phyloP scores from a whole-genome alignment of 2,888 invertebrate genomes.

The Cantharis flavilabris region DNA sequence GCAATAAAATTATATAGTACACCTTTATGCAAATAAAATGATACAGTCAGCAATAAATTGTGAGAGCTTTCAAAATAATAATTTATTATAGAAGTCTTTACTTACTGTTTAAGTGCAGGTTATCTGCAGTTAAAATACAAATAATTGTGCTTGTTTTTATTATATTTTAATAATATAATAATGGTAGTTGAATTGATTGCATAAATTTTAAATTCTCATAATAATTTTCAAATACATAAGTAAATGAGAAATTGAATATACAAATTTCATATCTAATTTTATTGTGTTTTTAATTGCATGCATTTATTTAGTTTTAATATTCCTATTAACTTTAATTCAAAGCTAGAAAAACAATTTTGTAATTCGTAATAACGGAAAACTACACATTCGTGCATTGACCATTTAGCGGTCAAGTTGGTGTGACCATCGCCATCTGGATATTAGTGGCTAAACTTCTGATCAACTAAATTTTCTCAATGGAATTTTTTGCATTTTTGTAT shows the following conservation, averaged over 20 bases:
- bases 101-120: neutral
- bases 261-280: neutral
- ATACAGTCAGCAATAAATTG: neutral
- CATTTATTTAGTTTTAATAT: neutral
- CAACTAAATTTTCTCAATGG: constrained; percentile 32
- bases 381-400: neutral
- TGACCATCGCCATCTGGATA: constrained; percentile 47
- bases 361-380: neutral
- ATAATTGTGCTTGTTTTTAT: neutral
- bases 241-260: neutral
- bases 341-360: neutral
- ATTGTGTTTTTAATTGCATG: neutral
- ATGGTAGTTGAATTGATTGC: neutral
- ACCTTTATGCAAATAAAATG: neutral
- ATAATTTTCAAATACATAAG: neutral
- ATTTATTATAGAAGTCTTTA: neutral
- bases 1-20: neutral
- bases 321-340: neutral
- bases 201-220: neutral
- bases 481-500: constrained; percentile 44
- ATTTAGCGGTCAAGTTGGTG: constrained; percentile 30
- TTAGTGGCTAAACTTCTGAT: constrained; percentile 42
- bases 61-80: neutral
- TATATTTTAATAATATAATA: neutral
- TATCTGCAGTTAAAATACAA: neutral